These are phyloP conservation scores for Actenoides hombroni DNA, from an alignment of 2,113 vertebrate genomes.

Conservation along the genomic window DNA sequence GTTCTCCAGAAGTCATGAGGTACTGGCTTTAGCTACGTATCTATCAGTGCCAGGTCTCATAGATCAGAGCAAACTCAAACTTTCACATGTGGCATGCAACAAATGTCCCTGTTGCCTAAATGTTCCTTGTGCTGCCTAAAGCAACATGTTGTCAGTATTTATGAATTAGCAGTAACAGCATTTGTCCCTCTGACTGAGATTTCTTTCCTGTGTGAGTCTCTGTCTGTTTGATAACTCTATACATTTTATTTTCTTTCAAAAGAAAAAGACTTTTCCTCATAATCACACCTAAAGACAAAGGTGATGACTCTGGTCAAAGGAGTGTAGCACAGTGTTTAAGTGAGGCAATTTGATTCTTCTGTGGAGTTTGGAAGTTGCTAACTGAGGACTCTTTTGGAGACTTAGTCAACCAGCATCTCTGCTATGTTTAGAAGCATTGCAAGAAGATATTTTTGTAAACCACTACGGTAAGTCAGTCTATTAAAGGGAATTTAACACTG, in stretches of 20 bases:
- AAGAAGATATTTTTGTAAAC: constrained; percentile 49
- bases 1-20: neutral
- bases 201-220: neutral
- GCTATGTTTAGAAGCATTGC: constrained; percentile 6
- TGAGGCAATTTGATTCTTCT: neutral
- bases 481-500: neutral
- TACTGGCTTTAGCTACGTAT: neutral
- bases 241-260: neutral
- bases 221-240: neutral
- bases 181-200: neutral
- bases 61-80: neutral
- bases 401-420: neutral
- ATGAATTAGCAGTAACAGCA: neutral
- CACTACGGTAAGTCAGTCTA: neutral
- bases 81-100: neutral
- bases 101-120: neutral
- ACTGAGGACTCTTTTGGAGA: neutral
- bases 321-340: neutral
- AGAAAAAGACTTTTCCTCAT: neutral
- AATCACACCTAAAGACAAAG: fast-evolving
- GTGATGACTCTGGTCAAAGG: neutral
- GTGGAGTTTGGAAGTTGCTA: neutral
- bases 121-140: neutral
- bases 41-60: neutral
- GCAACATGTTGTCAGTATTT: neutral